Conservation (phyloP, 2,113 vertebrate genomes). For the Pseudorasbora parva region DNA sequence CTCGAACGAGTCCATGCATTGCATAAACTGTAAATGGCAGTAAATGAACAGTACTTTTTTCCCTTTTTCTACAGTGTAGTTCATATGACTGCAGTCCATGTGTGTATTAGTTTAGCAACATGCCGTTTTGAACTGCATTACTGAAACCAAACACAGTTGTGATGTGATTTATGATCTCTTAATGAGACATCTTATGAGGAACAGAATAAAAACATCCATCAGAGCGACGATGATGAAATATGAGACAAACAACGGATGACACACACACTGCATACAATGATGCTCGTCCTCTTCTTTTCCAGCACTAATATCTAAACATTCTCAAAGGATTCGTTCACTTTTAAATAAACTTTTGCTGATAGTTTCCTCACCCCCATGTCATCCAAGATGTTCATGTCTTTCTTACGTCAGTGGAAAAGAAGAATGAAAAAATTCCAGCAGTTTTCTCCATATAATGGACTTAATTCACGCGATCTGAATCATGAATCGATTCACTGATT, state of each 20-base stretch:
- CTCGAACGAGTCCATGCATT: too few species aligned
- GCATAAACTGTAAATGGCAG: neutral
- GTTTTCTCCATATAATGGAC: too few species aligned
- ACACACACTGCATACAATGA: neutral
- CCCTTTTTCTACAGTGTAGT: neutral
- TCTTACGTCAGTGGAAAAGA: too few species aligned
- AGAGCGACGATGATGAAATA: neutral
- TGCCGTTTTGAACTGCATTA: neutral
- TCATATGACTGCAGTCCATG: neutral
- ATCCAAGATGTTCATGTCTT: too few species aligned
- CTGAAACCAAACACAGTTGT: neutral
- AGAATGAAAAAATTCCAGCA: too few species aligned
- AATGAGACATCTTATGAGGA: conserved; percentile 14
- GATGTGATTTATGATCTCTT: conserved; percentile 8
- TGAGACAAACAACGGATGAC: neutral
- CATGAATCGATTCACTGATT: too few species aligned
- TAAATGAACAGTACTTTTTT: neutral
- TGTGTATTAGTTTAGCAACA: neutral
- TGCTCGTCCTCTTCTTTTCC: too few species aligned
- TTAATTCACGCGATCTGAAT: too few species aligned
- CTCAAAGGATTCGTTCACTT: too few species aligned
- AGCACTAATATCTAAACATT: too few species aligned
- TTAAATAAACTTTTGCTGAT: too few species aligned
- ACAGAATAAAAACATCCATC: neutral
- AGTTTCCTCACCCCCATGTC: too few species aligned